These are phyloP conservation scores for Karalla daura DNA, from an alignment of 2,797 vertebrate genomes.

Conservation along the genomic window DNA sequence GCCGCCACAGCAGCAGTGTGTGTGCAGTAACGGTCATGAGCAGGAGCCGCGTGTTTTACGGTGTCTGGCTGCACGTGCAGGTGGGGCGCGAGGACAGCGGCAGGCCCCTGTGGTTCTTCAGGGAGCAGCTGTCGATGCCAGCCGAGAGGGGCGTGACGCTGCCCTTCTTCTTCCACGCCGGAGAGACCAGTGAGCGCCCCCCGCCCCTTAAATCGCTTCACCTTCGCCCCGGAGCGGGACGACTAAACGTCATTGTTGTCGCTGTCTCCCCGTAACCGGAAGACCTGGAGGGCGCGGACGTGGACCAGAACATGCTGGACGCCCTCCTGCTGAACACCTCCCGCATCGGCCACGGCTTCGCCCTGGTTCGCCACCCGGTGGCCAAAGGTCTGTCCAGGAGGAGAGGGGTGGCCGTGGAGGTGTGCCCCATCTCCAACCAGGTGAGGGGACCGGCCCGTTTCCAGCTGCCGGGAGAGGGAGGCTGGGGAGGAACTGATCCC, in stretches of 20 bases:
- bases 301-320: slow-evolving; percentile 88
- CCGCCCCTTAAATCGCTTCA: no score
- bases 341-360: slow-evolving; percentile 93
- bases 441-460: slow-evolving; percentile 51
- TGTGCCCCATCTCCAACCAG: slow-evolving; percentile 97
- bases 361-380: slow-evolving; percentile 86
- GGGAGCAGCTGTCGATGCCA: slow-evolving; percentile 86
- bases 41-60: no score
- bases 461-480: background rate
- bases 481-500: no score
- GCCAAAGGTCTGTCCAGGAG: slow-evolving; percentile 84
- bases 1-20: no score
- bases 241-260: no score
- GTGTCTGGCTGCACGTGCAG: slow-evolving; percentile 57
- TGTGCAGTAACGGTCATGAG: no score
- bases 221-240: no score
- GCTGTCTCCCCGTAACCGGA: background rate
- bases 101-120: slow-evolving; percentile 87
- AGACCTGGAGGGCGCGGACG: slow-evolving; percentile 75
- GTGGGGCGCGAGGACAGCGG: slow-evolving; percentile 92
- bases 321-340: slow-evolving; percentile 91
- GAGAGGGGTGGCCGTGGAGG: slow-evolving; percentile 87
- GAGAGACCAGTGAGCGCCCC: slow-evolving; percentile 93
- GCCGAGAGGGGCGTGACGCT: slow-evolving; percentile 76
- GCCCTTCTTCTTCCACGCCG: slow-evolving; percentile 94